Base-by-base conservation (phyloP, 2,888 invertebrate species). In the Schizotus pectinicornis region DNA sequence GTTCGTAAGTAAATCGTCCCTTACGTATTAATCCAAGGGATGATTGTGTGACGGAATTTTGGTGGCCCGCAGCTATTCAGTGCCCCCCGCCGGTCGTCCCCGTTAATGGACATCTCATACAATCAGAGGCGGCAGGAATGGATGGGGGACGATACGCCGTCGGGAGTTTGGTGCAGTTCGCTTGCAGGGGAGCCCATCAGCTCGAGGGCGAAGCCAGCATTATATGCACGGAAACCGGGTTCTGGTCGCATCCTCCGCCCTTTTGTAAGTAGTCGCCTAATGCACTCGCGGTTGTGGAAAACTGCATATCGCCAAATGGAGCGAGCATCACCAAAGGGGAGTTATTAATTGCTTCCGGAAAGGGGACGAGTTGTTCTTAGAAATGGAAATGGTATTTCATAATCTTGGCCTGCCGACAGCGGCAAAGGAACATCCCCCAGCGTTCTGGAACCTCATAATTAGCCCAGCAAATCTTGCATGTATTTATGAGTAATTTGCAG, bases 201-300 rank as follows among this genome's bases (percentile, higher is more conserved):
- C 79, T 87, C n/a, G 79, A 87, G 30, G 94, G 94, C 3, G 92
- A 93, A 76, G 86, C 88, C 0, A 90, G 90, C 61, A 89, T 92
- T 67, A 91, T 93, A 41, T 94, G 94, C 81, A 92, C 91, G 5
- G 94, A 94, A 77, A 90, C 88, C 60, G 94, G 93, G 42, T 89
- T 88, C 74, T 94, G 94, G 94, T 92, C 93, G 1, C 91, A 92
- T 77, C 89, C 90, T 13, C 88, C 92, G 7, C 94, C 94, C 43
- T 88, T 90, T 76, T 94, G 94, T 86, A 77, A 84, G 84, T 80
- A 50, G 36, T 43, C 6, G 9, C 11, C 3, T 2, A 42, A 42
- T 31, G 9, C 43, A 14, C 43, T 42, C 12, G n/a, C 8, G 14
- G 6, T 6, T 34, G 9, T 9, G 2, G 34, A 34, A 11, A 22